Base-by-base conservation (phyloP, 1,140 invertebrate genomes). In the Caenorhabditis inopinata region DNA sequence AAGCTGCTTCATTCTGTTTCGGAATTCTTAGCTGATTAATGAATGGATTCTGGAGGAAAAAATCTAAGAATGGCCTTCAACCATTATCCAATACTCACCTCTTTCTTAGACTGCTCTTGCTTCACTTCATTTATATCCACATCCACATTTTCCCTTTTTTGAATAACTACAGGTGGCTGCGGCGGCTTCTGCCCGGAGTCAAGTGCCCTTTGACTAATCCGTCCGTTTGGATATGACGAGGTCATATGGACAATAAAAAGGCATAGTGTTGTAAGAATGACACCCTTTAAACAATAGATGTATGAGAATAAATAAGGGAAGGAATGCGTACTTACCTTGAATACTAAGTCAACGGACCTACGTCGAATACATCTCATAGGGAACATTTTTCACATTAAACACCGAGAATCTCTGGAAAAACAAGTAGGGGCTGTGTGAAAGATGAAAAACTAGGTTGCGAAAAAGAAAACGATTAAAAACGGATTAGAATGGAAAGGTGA, bases 371-470 rank as follows among this genome's bases (percentile, higher is more conserved):
- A 68, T 18, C 58, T 29, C 3, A 68, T 68, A 6, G 58, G 58
- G 58, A 68, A 68, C 58, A 68, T 68, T 68, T 68, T 68, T 68
- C n/a, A 68, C 58, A 68, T 68, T 68, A 1, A 18, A 68, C 32
- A 32, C 23, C 38, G 38, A 68, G 58, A 68, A 12, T n/a, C 21
- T 68, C 58, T 68, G 58, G 58, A 68, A 58, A 7, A 51, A 23
- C 12, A 6, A 58, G 35, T 32, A 32, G 53, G 32, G 32, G 7
- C 6, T 68, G 14, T 42, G n/a, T 42, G 23, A 23, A 9, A 32
- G 58, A 68, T 68, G 58, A 68, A 25, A 68, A 68, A 32, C 35
- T 32, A 29, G 58, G 58, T 68, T 68, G 25, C 6, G 27, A 68
- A 42, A 68, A 21, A 29, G 5, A 42, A 68, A 11, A n/a, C n/a